A percentile compares a stretch with the other conserved stretches of the same genome.
phyloP scores from a whole-genome alignment of 1,140 invertebrate genomes.

The Diprion similis region DNA sequence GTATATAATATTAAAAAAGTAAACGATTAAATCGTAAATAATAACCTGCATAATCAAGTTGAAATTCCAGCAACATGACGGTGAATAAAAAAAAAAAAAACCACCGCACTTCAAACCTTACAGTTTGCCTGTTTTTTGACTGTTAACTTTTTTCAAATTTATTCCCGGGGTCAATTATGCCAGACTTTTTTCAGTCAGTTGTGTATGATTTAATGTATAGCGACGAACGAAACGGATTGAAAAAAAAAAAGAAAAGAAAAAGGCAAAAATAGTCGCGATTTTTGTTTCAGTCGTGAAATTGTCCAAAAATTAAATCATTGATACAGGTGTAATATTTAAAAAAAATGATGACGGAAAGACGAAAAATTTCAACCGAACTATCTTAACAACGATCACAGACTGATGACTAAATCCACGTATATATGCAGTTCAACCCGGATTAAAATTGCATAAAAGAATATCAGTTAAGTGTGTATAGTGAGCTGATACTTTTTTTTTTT shows the following conservation, averaged over 20 bases:
- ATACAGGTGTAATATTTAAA: not conserved
- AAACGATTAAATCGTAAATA: no score
- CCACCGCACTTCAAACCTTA: not conserved
- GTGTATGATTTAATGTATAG: not conserved
- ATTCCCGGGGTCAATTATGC: not conserved
- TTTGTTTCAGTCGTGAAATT: not conserved
- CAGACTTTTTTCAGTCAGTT: no score
- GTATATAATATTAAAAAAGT: no score
- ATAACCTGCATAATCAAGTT: not conserved
- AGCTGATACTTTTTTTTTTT: no score
- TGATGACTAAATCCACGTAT: not conserved
- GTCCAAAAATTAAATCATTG: not conserved
- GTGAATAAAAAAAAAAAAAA: no score
- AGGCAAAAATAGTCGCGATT: not conserved
- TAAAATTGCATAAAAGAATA: not conserved
- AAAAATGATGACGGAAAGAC: no score
- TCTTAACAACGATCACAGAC: not conserved
- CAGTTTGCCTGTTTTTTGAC: not conserved
- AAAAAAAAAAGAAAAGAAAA: not conserved
- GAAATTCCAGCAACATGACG: not conserved
- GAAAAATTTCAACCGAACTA: not conserved
- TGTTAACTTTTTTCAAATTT: not conserved
- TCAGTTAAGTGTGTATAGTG: not conserved
- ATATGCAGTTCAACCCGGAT: not conserved
- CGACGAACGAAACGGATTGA: not conserved